Evolutionary conservation across 2,797 vertebrate genomes (phyloP).

Genomic region (Lagodon rhomboides): DNA sequence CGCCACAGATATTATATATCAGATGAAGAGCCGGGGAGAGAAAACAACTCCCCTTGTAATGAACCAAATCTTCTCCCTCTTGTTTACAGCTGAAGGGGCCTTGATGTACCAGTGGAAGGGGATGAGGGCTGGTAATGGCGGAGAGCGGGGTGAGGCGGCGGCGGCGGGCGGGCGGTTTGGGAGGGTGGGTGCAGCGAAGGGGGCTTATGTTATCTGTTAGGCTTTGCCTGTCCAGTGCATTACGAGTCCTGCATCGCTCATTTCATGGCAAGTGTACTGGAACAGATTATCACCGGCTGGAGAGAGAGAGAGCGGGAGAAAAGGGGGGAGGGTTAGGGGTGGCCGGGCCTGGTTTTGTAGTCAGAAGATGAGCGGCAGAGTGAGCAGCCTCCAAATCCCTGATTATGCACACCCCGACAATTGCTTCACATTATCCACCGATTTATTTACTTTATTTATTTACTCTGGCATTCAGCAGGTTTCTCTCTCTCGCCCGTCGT

Average conservation of each 20-base stretch:
- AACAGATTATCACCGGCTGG: conserved; percentile 81
- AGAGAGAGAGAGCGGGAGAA: conserved; percentile 35
- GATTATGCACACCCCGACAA: conserved; percentile 78
- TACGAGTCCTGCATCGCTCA: conserved; percentile 79
- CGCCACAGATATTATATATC: conserved; percentile 68
- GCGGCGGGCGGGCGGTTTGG: conserved; percentile 4
- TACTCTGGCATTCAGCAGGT: conserved; percentile 71
- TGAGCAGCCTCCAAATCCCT: conserved; percentile 77
- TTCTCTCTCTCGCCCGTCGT: conserved; percentile 40
- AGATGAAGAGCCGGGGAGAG: conserved; percentile 52
- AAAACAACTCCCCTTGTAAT: conserved; percentile 71
- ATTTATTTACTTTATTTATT: conserved; percentile 78
- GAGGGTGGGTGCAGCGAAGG: conserved; percentile 2
- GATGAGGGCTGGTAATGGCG: conserved; percentile 51
- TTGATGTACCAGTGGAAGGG: conserved; percentile 65
- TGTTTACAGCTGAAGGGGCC: conserved; percentile 74
- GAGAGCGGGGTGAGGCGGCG: conserved; percentile 16
- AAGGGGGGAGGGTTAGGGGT: conserved; percentile 16
- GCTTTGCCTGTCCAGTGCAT: conserved; percentile 80
- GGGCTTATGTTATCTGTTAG: conserved; percentile 82
- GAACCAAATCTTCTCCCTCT: conserved; percentile 71
- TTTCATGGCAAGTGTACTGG: conserved; percentile 84
- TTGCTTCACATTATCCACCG: conserved; percentile 71
- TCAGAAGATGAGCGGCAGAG: conserved; percentile 76
- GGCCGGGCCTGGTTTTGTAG: conserved; percentile 65